phyloP scores from a whole-genome alignment of 2,888 invertebrate genomes.

The Pyrocoelia pectoralis region DNA sequence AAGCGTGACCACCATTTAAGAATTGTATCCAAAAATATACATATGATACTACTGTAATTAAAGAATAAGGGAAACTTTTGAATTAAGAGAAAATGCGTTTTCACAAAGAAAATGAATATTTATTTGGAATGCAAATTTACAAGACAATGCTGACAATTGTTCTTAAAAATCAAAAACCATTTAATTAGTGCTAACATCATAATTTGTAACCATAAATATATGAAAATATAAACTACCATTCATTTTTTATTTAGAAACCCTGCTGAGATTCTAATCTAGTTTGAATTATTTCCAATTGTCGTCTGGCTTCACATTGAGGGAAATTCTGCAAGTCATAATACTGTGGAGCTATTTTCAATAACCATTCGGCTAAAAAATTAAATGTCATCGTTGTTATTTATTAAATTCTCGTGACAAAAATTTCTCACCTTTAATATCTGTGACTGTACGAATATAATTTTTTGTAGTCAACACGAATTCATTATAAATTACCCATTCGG shows the following conservation, averaged over 20 bases:
- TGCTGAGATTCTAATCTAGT: constrained; percentile 86
- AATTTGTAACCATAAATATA: constrained; percentile 18
- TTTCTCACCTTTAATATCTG: constrained; percentile 95
- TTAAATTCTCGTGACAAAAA: not conserved
- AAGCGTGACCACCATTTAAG: too few species aligned
- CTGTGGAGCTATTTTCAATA: constrained; percentile 94
- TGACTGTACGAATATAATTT: constrained; percentile 98
- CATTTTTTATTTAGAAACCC: constrained; percentile 71
- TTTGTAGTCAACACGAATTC: constrained; percentile 99
- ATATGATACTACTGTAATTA: too few species aligned
- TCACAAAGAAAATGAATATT: constrained; percentile 29
- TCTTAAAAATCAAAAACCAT: constrained; percentile 19
- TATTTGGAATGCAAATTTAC: constrained; percentile 41
- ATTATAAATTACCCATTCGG: constrained; percentile 99
- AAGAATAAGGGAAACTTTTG: too few species aligned
- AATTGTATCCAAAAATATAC: too few species aligned
- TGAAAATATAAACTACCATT: constrained; percentile 29
- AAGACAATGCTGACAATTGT: constrained; percentile 19
- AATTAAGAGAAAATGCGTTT: too few species aligned
- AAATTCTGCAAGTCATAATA: constrained; percentile 99
- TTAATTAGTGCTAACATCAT: constrained; percentile 24
- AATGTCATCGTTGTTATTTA: constrained; percentile 13
- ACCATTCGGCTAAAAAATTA: constrained; percentile 81
- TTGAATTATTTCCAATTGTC: constrained; percentile 89
- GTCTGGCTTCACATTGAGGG: constrained; percentile 95